These are phyloP conservation scores for Xenopus borealis DNA, from an alignment of 2,113 vertebrate genomes.

Conservation along the genomic window DNA sequence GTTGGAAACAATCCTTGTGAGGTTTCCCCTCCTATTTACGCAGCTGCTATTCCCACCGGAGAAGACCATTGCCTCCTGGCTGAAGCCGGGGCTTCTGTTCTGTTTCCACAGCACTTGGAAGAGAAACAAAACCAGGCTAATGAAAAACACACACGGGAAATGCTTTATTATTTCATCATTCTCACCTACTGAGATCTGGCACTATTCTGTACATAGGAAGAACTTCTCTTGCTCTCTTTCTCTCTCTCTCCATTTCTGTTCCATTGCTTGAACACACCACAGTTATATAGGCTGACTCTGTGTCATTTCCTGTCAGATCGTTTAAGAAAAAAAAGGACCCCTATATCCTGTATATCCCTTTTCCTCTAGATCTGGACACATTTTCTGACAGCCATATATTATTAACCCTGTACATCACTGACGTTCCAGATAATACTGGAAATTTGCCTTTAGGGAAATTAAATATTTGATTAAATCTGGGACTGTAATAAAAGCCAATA, in stretches of 20 bases:
- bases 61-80: conserved; percentile 76
- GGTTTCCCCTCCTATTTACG: conserved; percentile 72
- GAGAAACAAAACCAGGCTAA: conserved; percentile 94
- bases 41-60: conserved; percentile 83
- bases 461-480: too few species aligned
- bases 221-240: conserved; percentile 72
- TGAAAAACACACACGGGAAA: conserved; percentile 99
- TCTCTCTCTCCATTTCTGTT: conserved; percentile 60
- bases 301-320: conserved; percentile 92
- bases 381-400: conserved; percentile 61
- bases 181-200: conserved; percentile 97
- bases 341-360: conserved; percentile 81
- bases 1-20: conserved; percentile 79
- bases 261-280: conserved; percentile 38
- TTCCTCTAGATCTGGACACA: conserved; percentile 52
- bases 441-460: too few species aligned
- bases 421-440: not conserved
- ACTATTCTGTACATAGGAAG: conserved; percentile 77
- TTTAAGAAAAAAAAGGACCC: conserved; percentile 85
- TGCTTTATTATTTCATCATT: conserved; percentile 99
- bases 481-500: too few species aligned
- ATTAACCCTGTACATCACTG: conserved; percentile 65
- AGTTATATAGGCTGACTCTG: conserved; percentile 71
- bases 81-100: conserved; percentile 86
- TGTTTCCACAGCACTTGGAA: conserved; percentile 96